Base-by-base conservation (phyloP, 2,797 vertebrate genomes). In the Tachyglossus aculeatus region DNA sequence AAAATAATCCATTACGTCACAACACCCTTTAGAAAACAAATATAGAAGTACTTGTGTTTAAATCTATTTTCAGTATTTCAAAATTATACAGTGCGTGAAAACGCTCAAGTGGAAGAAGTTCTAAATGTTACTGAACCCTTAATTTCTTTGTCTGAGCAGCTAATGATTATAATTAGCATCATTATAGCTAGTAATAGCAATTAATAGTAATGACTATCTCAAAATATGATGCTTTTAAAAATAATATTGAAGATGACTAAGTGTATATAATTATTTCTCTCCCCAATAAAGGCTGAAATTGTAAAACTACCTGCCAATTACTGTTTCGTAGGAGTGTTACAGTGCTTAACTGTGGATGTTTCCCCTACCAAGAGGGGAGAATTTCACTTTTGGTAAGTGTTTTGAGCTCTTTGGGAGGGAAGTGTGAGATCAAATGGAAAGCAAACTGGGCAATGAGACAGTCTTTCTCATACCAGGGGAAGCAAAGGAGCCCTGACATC, bases 21-120 rank as follows among this genome's bases (percentile, higher is more conserved):
- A 81, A 77, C 70, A 73, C 76, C 79, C 75, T 83, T 81, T 86
- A 80, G 78, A 77, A 83, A 85, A 85, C 72, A 86, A 89, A 78
- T 88, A 82, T 15, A 86, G 74, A 89, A 88, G 88, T 90, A 88
- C 67, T 79, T 84, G 83, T 80, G 77, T 86, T 90, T 79, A 85
- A 84, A 77, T 68, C 63, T 86, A 80, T 90, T 82, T 82, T 80
- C 66, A 74, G 83, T 73, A 77, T 65, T 85, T 82, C 71, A 53
- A 53, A 92, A 91, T 86, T 87, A 88, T 7, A 83, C 70, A 74
- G 80, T 90, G 72, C 81, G 73, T 63, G 63, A 41, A 83, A 84
- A 80, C 22, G 24, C 71, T 80, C 60, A 85, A 78, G 72, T 77
- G 27, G 40, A 76, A 81, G 76, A 7, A 80, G 53, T 59, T 68